Base-by-base conservation (phyloP, 2,797 vertebrate genomes). In the Malurus splendens region DNA sequence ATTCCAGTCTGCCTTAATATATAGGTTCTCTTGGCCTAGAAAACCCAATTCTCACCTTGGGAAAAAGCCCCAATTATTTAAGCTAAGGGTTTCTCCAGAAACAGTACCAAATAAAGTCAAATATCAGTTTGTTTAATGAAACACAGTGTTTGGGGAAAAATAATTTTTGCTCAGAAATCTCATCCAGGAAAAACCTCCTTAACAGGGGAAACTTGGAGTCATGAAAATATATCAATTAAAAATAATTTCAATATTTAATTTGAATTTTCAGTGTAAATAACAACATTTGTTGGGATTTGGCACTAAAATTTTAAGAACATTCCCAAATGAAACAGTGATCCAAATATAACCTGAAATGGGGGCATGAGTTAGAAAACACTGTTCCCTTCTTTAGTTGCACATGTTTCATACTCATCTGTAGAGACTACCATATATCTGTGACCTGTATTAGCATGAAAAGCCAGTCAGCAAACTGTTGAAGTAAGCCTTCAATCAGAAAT, bases 321-420 rank as follows among this genome's bases (percentile, higher is more conserved):
- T 61, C 9, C 18, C 47, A 57, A 12, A 10, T 75, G 55, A 81
- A 90, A 65, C 5, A 57, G 9, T 38, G 18, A 71, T 52, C 64
- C 39, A 20, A 73, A 50, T 60, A 48, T 16, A 76, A 91, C 52
- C 45, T 76, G 36, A 87, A 86, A 76, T 20, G 13, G 14, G 12
- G 6, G 42, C 0, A 0, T 62, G 22, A 73, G 18, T 48, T 54
- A 57, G 55, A 57, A 90, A 87, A 62, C 0, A 2, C 16, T 66
- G 13, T 22, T 57, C 18, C 9, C 5, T 81, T 72, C 52, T 70
- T 62, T 39, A 73, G 32, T 52, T 76, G n/a, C 25, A 56, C 11
- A 32, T 15, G 52, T 71, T 90, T 95, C 36, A 30, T 42, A 61
- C 5, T 76, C 17, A 11, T 38, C 61, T 82, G 11, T 48, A 55